A percentile compares a stretch with the other conserved stretches of the same genome.
phyloP scores from a whole-genome alignment of 2,797 vertebrate species.

The Neoniphon sammara region DNA sequence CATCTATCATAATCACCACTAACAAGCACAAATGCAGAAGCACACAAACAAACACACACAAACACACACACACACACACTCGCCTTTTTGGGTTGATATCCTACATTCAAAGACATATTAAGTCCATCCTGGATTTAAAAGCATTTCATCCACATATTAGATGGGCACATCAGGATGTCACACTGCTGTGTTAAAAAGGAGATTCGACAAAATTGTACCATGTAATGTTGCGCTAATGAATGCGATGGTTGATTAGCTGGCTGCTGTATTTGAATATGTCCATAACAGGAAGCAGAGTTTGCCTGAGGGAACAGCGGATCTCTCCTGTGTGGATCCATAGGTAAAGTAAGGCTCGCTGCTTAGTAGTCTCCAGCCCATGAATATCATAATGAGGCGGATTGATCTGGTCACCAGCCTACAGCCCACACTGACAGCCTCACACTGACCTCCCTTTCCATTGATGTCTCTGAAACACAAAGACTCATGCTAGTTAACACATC shows the following conservation, averaged over 20 bases:
- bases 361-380: slow-evolving; percentile 50
- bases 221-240: slow-evolving; percentile 33
- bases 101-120: not conserved
- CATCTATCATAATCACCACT: not conserved
- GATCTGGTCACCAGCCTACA: slow-evolving; percentile 49
- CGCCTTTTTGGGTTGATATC: slow-evolving; percentile 10
- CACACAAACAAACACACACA: not conserved
- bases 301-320: slow-evolving; percentile 44
- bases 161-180: slow-evolving; percentile 21
- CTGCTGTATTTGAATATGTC: slow-evolving; percentile 33
- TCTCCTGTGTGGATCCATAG: slow-evolving; percentile 50
- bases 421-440: slow-evolving; percentile 30
- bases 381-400: slow-evolving; percentile 55
- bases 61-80: not conserved
- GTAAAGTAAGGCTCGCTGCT: slow-evolving; percentile 18
- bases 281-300: slow-evolving; percentile 39
- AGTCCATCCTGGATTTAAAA: slow-evolving; percentile 8
- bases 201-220: slow-evolving; percentile 23
- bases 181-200: slow-evolving; percentile 20
- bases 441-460: slow-evolving; percentile 13
- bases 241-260: slow-evolving; percentile 32
- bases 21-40: slow-evolving; percentile 14
- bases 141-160: slow-evolving; percentile 8
- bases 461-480: slow-evolving; percentile 29
- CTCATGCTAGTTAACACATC: not conserved